Percentiles rank a stretch among this genome's conserved stretches.
These are phyloP conservation scores for Gordius sp. DNA, from an alignment of 2,888 invertebrate species.

Conservation along the genomic window DNA sequence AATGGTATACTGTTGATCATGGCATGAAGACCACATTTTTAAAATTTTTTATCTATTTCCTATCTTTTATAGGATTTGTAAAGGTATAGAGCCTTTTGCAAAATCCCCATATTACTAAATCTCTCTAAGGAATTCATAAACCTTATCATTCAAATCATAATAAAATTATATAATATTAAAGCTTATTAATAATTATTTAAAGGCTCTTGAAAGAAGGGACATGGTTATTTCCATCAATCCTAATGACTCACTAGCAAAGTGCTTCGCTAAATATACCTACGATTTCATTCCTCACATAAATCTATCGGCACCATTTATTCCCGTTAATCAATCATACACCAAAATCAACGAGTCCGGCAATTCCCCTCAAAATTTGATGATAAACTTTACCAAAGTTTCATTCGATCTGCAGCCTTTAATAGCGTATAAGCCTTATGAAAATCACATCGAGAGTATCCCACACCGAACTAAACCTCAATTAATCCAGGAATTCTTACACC, in stretches of 20 bases:
- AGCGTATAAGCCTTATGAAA: not conserved
- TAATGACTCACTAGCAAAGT: not conserved
- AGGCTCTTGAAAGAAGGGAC: not conserved
- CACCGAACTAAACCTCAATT: not conserved
- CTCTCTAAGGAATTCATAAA: no score
- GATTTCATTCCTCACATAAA: no score
- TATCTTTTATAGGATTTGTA: no score
- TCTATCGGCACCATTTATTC: not conserved
- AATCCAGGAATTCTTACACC: not conserved
- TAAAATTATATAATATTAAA: no score
- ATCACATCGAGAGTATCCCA: not conserved
- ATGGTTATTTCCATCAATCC: not conserved
- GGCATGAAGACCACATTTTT: no score
- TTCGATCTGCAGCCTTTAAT: not conserved
- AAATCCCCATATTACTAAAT: no score
- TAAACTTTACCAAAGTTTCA: not conserved
- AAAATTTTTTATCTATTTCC: no score
- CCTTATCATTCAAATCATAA: no score
- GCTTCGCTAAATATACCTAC: not conserved
- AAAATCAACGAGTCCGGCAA: not conserved
- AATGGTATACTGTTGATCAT: no score
- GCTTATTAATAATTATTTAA: not conserved
- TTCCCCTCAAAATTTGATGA: not conserved
- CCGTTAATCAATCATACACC: not conserved
- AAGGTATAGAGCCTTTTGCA: no score